Conservation (phyloP, 2,113 vertebrate genomes). For the Chinchilla lanigera region DNA sequence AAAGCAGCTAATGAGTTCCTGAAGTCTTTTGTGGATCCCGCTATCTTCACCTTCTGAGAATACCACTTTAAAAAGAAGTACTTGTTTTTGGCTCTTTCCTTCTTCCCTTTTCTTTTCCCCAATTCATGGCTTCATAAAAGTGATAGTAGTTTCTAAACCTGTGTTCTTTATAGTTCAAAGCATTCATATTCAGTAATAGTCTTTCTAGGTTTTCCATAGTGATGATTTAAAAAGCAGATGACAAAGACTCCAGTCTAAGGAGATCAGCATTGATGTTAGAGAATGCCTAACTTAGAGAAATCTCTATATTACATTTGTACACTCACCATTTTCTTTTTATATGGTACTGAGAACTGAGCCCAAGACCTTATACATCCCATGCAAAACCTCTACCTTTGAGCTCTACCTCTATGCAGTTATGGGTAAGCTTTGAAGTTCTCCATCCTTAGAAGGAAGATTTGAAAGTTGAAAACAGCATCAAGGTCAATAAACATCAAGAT, state of each 20-base stretch:
- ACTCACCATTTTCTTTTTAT: not conserved
- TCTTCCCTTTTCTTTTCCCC: too few species aligned
- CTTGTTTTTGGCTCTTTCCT: not conserved
- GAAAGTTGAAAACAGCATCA: not conserved
- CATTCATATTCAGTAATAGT: not conserved
- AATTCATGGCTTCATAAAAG: not conserved
- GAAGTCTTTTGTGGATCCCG: slow-evolving; percentile 53
- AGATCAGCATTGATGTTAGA: not conserved
- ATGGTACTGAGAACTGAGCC: not conserved
- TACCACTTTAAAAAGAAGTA: not conserved
- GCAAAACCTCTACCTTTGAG: not conserved
- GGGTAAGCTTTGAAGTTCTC: not conserved
- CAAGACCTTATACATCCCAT: not conserved
- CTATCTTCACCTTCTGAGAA: slow-evolving; percentile 12
- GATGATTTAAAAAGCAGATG: not conserved
- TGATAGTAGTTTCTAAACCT: not conserved
- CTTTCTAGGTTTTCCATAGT: not conserved
- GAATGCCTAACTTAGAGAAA: not conserved
- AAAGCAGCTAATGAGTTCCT: slow-evolving; percentile 36
- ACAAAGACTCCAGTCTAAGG: not conserved
- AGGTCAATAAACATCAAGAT: not conserved
- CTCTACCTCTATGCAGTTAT: not conserved
- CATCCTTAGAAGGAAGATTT: not conserved
- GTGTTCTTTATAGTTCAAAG: not conserved
- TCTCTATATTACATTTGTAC: not conserved